phyloP scores from a whole-genome alignment of 1,140 invertebrate genomes.

The Oncopodura yosiiana region DNA sequence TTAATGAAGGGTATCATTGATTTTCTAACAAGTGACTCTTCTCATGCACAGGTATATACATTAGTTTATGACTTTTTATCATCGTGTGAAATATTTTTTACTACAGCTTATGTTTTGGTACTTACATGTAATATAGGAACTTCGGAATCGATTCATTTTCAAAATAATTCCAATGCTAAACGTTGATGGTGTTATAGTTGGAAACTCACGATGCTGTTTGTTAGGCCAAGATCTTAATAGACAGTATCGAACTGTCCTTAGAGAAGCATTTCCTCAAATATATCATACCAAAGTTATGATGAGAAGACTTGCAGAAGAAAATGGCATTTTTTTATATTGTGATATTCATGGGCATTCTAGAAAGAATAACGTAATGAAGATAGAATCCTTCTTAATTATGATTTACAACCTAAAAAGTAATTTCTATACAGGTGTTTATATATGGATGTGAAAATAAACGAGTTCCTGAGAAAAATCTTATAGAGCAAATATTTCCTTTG shows the following conservation, averaged over 20 bases:
- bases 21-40: constrained; percentile 61
- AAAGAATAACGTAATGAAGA: constrained; percentile 84
- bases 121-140: too few relatives aligned
- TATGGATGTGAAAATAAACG: constrained; percentile 88
- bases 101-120: too few relatives aligned
- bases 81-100: too few relatives aligned
- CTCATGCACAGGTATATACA: constrained; percentile 38
- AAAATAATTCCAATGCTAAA: constrained; percentile 93
- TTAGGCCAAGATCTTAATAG: constrained; percentile 79
- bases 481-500: constrained; percentile 81
- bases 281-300: constrained; percentile 71
- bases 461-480: constrained; percentile 60
- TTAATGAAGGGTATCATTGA: constrained; percentile 94
- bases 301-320: constrained; percentile 73
- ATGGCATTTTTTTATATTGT: constrained; percentile 84
- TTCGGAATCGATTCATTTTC: constrained; percentile 90
- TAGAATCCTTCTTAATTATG: too few relatives aligned
- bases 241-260: constrained; percentile 72
- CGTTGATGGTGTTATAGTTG: constrained; percentile 90
- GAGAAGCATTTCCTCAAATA: constrained; percentile 82
- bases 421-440: too few relatives aligned
- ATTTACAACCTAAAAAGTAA: too few relatives aligned
- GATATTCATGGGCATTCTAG: constrained; percentile 92
- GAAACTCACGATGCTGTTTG: constrained; percentile 79
- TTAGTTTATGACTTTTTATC: background rate